Evolutionary conservation across 2,888 invertebrate genomes (phyloP), one percentile per base, ranked within the genome.

Genomic region (Yponomeuta evonymella): DNA sequence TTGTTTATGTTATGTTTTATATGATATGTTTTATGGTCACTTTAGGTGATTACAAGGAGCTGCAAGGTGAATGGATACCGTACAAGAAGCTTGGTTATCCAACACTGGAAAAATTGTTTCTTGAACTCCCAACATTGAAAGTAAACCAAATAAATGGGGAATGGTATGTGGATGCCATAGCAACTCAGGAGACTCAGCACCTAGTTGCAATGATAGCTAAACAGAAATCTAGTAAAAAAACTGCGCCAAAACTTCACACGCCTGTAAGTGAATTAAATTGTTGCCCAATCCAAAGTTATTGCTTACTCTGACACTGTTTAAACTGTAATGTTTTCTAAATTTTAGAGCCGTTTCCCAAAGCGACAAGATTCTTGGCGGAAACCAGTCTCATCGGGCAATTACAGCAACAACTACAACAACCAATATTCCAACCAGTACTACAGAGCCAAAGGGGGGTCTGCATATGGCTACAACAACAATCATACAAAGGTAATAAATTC

Each of bases 21-120:
- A 43, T 36, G 5, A 36, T 43, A 43, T 11, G 70, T 62, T 71
- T 64, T 72, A 62, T 69, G 43, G 43, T 43, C 43, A 43, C 43
- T 70, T 15, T 81, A 93, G 94, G 89, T 67, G 96, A 96, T 78
- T 96, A 95, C 81, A 84, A 83, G 70, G 93, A 93, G 75, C 81
- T 96, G 43, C 94, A 95, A 80, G 95, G 95, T 43, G 93, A 93
- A 79, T 85, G 86, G 75, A 94, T 96, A 76, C 95, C 95, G 8
- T 95, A 85, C 76, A 87, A 83, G 72, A 89, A 89, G 75, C 84
- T 95, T 71, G 95, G 95, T 6, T 95, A 90, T 83, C 78, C 84
- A 63, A 85, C 87, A 10, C 83, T 95, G 10, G 93, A 94, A 72
- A 94, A 94, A 62, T 89, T 96, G 73, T 87, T 96, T 72, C 77